Evolutionary conservation across 2,113 vertebrate species (phyloP).

Genomic region (Mastomys natalensis): DNA sequence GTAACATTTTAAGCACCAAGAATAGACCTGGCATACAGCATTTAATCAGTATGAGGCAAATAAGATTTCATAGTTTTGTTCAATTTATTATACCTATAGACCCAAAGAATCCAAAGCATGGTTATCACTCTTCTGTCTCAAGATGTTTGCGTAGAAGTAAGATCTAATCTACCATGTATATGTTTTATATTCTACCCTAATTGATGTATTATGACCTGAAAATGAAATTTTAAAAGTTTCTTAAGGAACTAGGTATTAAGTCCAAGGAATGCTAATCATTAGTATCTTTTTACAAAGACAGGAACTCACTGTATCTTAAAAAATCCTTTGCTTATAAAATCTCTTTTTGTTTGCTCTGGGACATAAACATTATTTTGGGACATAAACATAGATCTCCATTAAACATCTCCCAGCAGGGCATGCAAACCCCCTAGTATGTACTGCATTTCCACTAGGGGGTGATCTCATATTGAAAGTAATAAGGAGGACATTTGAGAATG

Average conservation of each 20-base stretch:
- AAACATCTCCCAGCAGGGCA: background rate
- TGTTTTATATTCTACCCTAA: background rate
- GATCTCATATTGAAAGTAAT: slow-evolving; percentile 73
- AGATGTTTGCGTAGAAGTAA: background rate
- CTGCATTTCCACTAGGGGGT: slow-evolving; percentile 74
- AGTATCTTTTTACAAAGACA: background rate
- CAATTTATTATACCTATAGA: background rate
- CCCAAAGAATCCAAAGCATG: background rate
- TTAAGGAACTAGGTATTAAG: background rate
- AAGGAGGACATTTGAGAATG: background rate
- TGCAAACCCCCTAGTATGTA: background rate
- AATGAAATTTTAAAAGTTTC: background rate
- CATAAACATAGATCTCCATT: background rate
- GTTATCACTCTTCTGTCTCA: background rate
- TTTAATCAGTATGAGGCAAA: background rate
- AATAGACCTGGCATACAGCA: background rate
- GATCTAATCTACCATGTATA: background rate
- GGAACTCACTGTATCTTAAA: background rate
- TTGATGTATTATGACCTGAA: background rate
- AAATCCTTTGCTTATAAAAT: background rate
- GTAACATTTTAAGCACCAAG: background rate
- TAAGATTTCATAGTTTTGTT: background rate
- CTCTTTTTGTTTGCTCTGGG: background rate
- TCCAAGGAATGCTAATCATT: slow-evolving; percentile 2
- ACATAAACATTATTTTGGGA: slow-evolving; percentile 11